phyloP scores from a whole-genome alignment of 1,140 invertebrate species.

The Pseudomyrmex cubaensis region DNA sequence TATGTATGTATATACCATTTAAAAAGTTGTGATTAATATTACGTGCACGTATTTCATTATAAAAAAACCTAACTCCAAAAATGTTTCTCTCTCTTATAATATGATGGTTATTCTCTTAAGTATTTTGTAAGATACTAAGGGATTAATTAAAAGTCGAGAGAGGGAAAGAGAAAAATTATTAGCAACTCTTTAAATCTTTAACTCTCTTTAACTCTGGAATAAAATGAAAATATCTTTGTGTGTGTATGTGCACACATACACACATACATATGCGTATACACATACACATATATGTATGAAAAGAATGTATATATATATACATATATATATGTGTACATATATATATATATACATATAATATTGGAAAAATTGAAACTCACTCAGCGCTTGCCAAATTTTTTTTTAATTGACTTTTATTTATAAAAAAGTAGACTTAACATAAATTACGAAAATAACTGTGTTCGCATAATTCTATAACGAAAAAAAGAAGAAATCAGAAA shows the following conservation, averaged over 20 bases:
- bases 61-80: slow-evolving; percentile 20
- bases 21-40: too few species aligned
- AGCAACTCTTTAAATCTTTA: too few species aligned
- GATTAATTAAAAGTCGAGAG: background rate
- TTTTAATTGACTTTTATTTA: slow-evolving; percentile 56
- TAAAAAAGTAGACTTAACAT: slow-evolving; percentile 60
- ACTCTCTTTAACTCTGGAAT: too few species aligned
- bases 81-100: background rate
- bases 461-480: slow-evolving; percentile 28
- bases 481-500: slow-evolving; percentile 39
- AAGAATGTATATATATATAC: background rate
- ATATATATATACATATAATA: slow-evolving; percentile 20
- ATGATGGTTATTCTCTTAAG: background rate
- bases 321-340: background rate
- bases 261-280: background rate
- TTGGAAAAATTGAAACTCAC: slow-evolving; percentile 58
- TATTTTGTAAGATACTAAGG: background rate
- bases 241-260: background rate
- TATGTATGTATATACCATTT: background rate
- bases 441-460: slow-evolving; percentile 56
- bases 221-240: background rate
- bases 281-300: too few species aligned
- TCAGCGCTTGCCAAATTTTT: slow-evolving; percentile 39
- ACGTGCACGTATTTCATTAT: background rate
- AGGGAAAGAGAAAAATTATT: background rate